Percentiles rank a stretch among this genome's conserved stretches.
These are phyloP conservation scores for Eira barbara DNA, from an alignment of 2,113 vertebrate species.

Conservation along the genomic window DNA sequence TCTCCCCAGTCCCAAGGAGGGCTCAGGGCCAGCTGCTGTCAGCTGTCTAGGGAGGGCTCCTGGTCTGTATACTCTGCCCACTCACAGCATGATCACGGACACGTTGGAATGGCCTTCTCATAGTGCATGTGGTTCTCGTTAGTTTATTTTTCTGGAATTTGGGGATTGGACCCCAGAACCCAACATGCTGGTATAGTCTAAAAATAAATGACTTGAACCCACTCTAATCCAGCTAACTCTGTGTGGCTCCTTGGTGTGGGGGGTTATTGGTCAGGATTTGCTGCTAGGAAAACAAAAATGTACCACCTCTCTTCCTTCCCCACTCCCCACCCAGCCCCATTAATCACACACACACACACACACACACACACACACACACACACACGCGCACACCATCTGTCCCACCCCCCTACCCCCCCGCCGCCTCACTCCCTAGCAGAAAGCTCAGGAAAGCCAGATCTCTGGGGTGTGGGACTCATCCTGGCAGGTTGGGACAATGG, in stretches of 20 bases:
- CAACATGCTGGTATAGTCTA: conserved; percentile 66
- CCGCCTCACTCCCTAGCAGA: not conserved
- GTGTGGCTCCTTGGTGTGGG: conserved; percentile 70
- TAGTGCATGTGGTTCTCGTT: conserved; percentile 70
- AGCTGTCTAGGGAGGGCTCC: not conserved
- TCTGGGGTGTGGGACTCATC: not conserved
- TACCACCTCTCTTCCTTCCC: not conserved
- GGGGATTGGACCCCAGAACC: conserved; percentile 64
- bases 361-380: not conserved
- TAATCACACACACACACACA: not conserved
- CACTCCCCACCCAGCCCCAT: not conserved
- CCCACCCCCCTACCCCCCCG: not conserved
- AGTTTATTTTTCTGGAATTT: conserved; percentile 72
- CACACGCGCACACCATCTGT: not conserved
- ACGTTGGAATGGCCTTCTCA: conserved; percentile 49
- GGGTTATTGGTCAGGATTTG: conserved; percentile 48
- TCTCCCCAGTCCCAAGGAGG: not conserved
- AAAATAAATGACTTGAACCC: conserved; percentile 73
- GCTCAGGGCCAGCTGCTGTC: not conserved
- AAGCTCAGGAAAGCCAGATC: not conserved
- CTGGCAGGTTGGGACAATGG: not conserved
- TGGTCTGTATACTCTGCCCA: not conserved
- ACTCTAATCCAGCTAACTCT: conserved; percentile 54
- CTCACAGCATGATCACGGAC: conserved; percentile 55
- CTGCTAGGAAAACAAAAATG: not conserved